A percentile compares a stretch with the other conserved stretches of the same genome.
Evolutionary conservation across 2,888 invertebrate genomes (phyloP).

Genomic region (Pemphredon lugubris): DNA sequence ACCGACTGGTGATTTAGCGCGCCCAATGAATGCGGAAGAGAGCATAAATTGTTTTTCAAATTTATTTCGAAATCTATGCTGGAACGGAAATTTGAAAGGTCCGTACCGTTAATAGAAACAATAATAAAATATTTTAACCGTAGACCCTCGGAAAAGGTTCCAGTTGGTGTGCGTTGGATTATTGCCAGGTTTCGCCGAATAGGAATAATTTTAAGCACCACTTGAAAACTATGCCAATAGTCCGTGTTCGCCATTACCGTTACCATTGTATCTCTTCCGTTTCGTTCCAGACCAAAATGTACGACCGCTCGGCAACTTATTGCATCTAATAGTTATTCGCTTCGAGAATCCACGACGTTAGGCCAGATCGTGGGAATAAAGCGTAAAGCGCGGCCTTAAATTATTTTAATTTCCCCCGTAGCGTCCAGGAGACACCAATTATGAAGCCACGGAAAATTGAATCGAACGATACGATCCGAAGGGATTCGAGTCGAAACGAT

Average conservation of each 20-base stretch:
- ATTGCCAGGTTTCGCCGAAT: constrained; percentile 51
- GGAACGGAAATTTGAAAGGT: neutral
- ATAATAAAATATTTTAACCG: constrained; percentile 28
- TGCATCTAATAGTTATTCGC: constrained; percentile 37
- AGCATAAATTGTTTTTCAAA: neutral
- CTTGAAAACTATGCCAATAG: constrained; percentile 67
- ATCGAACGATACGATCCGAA: constrained; percentile 30
- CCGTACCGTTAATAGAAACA: constrained; percentile 6
- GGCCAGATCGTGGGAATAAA: too few species aligned
- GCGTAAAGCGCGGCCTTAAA: too few species aligned
- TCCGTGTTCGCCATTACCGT: constrained; percentile 63
- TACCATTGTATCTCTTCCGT: constrained; percentile 57
- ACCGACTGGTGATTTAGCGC: constrained; percentile 22
- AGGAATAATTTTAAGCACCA: constrained; percentile 62
- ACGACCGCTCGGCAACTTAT: constrained; percentile 36
- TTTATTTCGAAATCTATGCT: too few species aligned
- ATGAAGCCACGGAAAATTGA: too few species aligned
- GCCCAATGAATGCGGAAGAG: constrained; percentile 1
- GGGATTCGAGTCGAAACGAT: constrained; percentile 40
- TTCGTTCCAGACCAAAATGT: constrained; percentile 40
- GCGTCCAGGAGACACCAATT: too few species aligned
- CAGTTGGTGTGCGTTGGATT: constrained; percentile 37
- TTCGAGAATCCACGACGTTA: too few species aligned
- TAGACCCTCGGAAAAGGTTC: constrained; percentile 6
- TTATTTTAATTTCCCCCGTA: too few species aligned